Evolutionary conservation across 2,797 vertebrate genomes (phyloP), one percentile per base, ranked within the genome.

Genomic region (Selene dorsalis): DNA sequence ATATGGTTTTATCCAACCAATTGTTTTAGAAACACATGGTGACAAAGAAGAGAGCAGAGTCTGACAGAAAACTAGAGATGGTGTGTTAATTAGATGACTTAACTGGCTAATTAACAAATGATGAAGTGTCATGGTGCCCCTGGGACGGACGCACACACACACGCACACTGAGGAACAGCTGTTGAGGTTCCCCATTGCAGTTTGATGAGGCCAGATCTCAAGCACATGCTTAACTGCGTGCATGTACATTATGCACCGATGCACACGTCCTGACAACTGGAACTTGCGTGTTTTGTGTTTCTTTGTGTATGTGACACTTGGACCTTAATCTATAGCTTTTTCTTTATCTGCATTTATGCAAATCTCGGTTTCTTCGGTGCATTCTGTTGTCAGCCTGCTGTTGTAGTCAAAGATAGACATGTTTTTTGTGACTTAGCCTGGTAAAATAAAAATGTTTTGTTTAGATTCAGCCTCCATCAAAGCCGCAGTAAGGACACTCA

Each of bases 21-120:
- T 66, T 35, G 69, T 79, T 89, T 83, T 62, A 72, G 10, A 67
- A 67, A 66, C 10, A 22, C 66, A 72, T 47, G 47, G 39, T 20
- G 80, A 72, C 77, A 75, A 85, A 69, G 69, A 78, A 58, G 75
- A 70, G 75, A 72, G 71, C 69, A 73, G 57, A 64, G 60, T 78
- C 80, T 82, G 87, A 83, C 77, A 86, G 78, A 82, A 75, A 76
- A 88, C 59, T 48, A 75, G 56, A 82, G 79, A 84, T 83, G 84
- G 77, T n/a, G 38, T 73, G 86, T 84, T 92, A 92, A 93, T 93
- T 90, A 92, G 77, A 80, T 85, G 88, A 86, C 80, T 92, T 91
- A 92, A 91, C 85, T 80, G 86, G 87, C 89, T 92, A 92, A 92
- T 92, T 91, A 91, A 84, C 84, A 87, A 83, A 92, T 91, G 88